Percentiles rank a stretch among this genome's conserved stretches.
Evolutionary conservation across 2,113 vertebrate genomes (phyloP).

Genomic region (Nannobrachium achirus): DNA sequence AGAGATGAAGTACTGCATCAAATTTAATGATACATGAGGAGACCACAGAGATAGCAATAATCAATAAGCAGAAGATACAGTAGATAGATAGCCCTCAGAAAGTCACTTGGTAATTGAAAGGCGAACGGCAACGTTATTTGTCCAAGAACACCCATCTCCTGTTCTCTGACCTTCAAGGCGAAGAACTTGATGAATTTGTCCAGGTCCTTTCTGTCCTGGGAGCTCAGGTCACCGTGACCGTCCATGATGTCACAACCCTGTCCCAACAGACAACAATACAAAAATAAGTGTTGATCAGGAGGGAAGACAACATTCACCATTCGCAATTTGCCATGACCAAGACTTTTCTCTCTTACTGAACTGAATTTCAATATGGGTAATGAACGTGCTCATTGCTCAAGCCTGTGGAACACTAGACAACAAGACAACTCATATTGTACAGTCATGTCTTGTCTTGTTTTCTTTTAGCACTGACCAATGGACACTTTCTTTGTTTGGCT

Average conservation of each 20-base stretch:
- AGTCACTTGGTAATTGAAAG: not conserved
- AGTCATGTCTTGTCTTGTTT: too few species aligned
- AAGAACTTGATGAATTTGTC: conserved; percentile 99
- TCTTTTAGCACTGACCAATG: too few species aligned
- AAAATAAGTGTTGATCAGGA: not conserved
- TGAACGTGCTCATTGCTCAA: too few species aligned
- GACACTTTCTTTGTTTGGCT: too few species aligned
- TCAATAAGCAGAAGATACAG: not conserved
- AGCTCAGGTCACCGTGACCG: conserved; percentile 93
- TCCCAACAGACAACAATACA: conserved; percentile 6
- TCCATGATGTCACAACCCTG: conserved; percentile 91
- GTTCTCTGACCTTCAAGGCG: conserved; percentile 90
- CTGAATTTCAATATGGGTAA: too few species aligned
- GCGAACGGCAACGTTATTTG: not conserved
- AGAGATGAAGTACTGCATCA: not conserved
- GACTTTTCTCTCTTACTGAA: too few species aligned
- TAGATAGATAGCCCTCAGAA: not conserved
- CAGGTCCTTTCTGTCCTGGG: conserved; percentile 98
- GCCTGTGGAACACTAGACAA: too few species aligned
- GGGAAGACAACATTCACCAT: too few species aligned
- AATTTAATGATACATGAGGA: not conserved
- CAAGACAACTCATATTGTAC: too few species aligned
- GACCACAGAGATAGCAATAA: not conserved
- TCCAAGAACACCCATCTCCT: fast-evolving
- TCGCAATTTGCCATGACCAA: too few species aligned